These are phyloP conservation scores for Heteropelma amictum DNA, from an alignment of 2,888 invertebrate species.

Conservation along the genomic window DNA sequence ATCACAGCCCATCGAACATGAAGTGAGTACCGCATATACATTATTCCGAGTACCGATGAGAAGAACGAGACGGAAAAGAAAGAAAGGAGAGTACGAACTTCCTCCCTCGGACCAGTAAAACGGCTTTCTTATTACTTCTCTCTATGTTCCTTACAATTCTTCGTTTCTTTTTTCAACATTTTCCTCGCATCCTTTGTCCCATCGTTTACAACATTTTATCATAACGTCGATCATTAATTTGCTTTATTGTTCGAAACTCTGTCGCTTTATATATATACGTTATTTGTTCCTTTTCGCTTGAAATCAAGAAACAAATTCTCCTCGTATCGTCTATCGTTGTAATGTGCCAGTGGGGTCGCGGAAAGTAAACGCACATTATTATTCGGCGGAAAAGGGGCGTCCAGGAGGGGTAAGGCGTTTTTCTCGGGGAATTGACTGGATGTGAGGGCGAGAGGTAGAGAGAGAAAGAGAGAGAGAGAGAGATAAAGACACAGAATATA, in stretches of 20 bases:
- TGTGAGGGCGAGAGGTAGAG: constrained; percentile 11
- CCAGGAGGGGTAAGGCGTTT: constrained; percentile 51
- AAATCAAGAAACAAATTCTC: neutral
- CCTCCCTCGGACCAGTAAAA: constrained; percentile 47
- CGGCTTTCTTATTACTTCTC: constrained; percentile 31
- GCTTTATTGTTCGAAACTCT: constrained; percentile 1
- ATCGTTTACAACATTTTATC: constrained; percentile 38
- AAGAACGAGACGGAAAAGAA: constrained; percentile 10
- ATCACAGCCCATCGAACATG: constrained; percentile 74
- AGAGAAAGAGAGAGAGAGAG: constrained; percentile 1
- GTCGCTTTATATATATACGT: neutral
- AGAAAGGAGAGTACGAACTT: constrained; percentile 46
- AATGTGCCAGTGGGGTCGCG: constrained; percentile 33
- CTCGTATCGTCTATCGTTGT: constrained; percentile 11
- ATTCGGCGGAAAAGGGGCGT: constrained; percentile 23
- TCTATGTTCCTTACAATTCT: neutral
- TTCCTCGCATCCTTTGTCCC: neutral
- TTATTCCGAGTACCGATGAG: constrained; percentile 25
- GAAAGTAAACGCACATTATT: constrained; percentile 41
- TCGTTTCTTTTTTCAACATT: neutral
- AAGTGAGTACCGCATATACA: constrained; percentile 72
- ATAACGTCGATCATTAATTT: constrained; percentile 6
- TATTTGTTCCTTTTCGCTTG: neutral
- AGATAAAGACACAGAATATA: constrained; percentile 3
- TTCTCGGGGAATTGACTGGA: constrained; percentile 48